Evolutionary conservation across 1,140 invertebrate species (phyloP).

Genomic region (Drosophila guanche): DNA sequence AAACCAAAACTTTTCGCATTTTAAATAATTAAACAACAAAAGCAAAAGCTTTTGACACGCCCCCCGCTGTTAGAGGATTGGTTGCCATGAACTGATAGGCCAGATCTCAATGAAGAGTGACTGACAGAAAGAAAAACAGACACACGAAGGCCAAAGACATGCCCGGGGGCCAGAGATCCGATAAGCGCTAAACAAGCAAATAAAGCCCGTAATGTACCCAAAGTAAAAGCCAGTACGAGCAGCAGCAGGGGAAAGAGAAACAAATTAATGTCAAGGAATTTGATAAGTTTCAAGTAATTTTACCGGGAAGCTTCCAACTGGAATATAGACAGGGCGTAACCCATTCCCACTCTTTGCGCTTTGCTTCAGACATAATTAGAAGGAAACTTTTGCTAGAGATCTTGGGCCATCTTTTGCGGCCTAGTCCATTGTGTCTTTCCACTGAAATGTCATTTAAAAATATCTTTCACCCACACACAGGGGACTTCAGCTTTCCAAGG

Average conservation of each 20-base stretch:
- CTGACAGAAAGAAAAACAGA: constrained; percentile 38
- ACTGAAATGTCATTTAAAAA: constrained; percentile 76
- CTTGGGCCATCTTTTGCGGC: constrained; percentile 25
- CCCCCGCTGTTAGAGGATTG: constrained; percentile 24
- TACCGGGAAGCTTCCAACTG: constrained; percentile 4
- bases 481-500: background rate
- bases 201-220: constrained; percentile 49
- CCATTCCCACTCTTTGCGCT: background rate
- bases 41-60: constrained; percentile 9
- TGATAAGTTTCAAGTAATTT: constrained; percentile 41
- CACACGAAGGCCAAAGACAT: constrained; percentile 11
- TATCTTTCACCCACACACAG: constrained; percentile 32
- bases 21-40: constrained; percentile 76
- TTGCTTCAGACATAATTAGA: constrained; percentile 41
- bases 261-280: constrained; percentile 15
- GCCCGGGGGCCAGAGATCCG: constrained; percentile 55
- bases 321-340: background rate
- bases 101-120: constrained; percentile 46
- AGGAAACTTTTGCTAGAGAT: constrained; percentile 32
- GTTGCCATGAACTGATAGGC: constrained; percentile 31
- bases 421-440: constrained; percentile 50
- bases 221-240: background rate
- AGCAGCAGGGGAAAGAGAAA: constrained; percentile 6
- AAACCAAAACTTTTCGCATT: constrained; percentile 59
- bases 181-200: constrained; percentile 75